Evolutionary conservation across 1,140 invertebrate genomes (phyloP).

Genomic region (Lutraria rhynchaena): DNA sequence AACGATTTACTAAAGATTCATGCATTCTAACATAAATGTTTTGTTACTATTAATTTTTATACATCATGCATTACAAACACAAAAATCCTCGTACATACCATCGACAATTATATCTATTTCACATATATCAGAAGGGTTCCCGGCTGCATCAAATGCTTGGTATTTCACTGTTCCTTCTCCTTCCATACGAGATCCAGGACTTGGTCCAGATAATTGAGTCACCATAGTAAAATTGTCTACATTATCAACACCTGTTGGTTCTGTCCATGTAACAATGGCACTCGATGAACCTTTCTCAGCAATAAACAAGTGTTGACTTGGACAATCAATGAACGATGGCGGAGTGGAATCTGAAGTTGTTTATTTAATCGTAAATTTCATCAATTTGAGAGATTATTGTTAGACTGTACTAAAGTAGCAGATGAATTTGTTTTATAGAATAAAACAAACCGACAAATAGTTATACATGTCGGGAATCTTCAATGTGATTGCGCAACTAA

Average conservation of each 20-base stretch:
- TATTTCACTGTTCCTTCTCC: background rate
- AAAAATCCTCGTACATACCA: background rate
- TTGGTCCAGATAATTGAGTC: background rate
- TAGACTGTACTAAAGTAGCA: too few species aligned
- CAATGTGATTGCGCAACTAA: too few species aligned
- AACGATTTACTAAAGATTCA: too few species aligned
- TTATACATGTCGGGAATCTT: too few species aligned
- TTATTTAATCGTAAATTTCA: too few species aligned
- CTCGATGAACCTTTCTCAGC: background rate
- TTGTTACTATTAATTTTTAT: too few species aligned
- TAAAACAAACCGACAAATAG: too few species aligned
- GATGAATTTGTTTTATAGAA: too few species aligned
- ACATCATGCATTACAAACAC: too few species aligned
- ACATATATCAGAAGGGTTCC: conserved; percentile 4
- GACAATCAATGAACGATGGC: background rate
- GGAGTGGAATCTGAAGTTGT: background rate
- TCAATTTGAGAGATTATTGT: too few species aligned
- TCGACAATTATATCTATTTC: background rate
- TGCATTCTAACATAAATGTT: too few species aligned
- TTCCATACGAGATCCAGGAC: background rate
- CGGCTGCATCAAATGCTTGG: background rate
- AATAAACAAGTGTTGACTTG: background rate
- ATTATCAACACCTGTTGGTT: background rate
- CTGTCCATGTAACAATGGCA: background rate
- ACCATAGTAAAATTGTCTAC: background rate